Evolutionary conservation across 2,797 vertebrate genomes (phyloP), one percentile per base, ranked within the genome.

Genomic region (Aselliscus stoliczkanus): DNA sequence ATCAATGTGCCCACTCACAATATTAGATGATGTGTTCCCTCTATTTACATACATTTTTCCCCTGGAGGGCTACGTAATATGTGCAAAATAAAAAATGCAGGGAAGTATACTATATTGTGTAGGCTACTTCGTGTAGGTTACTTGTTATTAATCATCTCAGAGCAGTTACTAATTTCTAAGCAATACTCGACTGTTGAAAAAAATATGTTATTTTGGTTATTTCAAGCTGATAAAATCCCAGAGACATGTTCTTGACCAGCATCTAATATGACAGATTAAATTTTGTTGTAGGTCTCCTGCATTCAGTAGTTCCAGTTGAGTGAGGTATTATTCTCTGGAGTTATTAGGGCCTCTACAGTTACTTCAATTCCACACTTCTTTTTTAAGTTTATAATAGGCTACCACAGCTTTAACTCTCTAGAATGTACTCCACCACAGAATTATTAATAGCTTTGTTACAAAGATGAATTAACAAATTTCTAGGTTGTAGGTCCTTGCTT

Each of bases 191-290:
- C 34, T 60, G 11, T 69, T 76, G 75, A 90, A 87, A 31, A 65
- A 21, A 21, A 47, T 94, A 60, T 20, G 11, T 87, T 87, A n/a
- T 86, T 93, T 92, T 72, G 84, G 21, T 92, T 56, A 95, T 92
- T 92, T 94, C 69, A 82, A 79, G 39, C 47, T 83, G 47, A 86
- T 34, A 84, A 92, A 81, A 86, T 88, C 23, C 69, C 37, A 82
- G 27, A 93, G 34, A 54, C 42, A 84, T 87, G 93, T 95, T 83
- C 69, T 94, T 64, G 29, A 93, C 12, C 1, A 34, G 76, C 31
- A 83, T 92, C 92, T 94, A 92, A 93, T 83, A 79, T 83, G 56
- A 18, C 10, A n/a, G 87, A 92, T 94, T 92, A 91, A 54, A 56
- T 83, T 96, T 96, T 90, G 42, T 15, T 56, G 50, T 91, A 39